Conservation (phyloP, 2,797 vertebrate species). For the Gymnothorax reevesii region DNA sequence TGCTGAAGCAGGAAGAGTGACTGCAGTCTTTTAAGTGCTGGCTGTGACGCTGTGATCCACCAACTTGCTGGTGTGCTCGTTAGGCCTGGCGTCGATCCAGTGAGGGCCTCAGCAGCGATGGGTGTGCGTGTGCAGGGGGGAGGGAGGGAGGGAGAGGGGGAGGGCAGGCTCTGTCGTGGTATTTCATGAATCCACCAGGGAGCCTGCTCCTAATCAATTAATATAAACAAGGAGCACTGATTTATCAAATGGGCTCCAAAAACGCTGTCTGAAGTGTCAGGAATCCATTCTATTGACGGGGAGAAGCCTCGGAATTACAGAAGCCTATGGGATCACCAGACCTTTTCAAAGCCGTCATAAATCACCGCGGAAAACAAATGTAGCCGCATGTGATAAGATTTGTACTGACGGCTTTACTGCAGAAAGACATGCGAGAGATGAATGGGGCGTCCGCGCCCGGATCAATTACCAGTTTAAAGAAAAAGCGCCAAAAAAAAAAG, state of each 20-base stretch:
- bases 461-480: conserved; percentile 76
- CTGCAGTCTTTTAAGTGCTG: not conserved
- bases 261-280: conserved; percentile 80
- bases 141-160: conserved; percentile 22
- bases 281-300: conserved; percentile 82
- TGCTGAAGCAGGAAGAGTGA: no score
- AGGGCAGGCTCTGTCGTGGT: conserved; percentile 65
- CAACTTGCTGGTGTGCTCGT: conserved; percentile 67
- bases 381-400: conserved; percentile 81
- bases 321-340: conserved; percentile 87
- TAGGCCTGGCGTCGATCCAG: conserved; percentile 71
- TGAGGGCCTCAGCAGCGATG: conserved; percentile 59
- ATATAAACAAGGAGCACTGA: conserved; percentile 81
- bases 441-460: conserved; percentile 74
- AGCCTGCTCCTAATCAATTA: conserved; percentile 83
- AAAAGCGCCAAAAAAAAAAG: conserved; percentile 53
- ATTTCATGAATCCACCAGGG: conserved; percentile 79
- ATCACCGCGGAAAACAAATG: conserved; percentile 87
- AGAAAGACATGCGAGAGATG: conserved; percentile 77
- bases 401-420: conserved; percentile 81
- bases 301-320: conserved; percentile 80
- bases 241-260: conserved; percentile 84
- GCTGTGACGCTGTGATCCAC: not conserved
- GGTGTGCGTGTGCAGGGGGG: conserved; percentile 2
- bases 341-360: conserved; percentile 89